Percentiles rank a stretch among this genome's conserved stretches.
Evolutionary conservation across 2,888 invertebrate species (phyloP).

Genomic region (Mesochorus sp.): DNA sequence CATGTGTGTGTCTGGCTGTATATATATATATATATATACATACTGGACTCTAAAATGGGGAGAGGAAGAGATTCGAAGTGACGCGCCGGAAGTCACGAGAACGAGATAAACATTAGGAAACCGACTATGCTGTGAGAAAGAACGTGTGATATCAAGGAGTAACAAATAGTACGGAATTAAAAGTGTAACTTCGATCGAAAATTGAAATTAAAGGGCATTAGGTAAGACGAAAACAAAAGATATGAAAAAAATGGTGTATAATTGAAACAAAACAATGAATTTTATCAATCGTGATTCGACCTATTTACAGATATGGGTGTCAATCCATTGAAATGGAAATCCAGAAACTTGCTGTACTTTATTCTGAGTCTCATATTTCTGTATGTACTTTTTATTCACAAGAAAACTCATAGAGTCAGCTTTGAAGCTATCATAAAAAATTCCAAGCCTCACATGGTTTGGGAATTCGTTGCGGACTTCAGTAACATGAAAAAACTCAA

Average conservation of each 20-base stretch:
- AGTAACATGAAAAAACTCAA: slow-evolving; percentile 88
- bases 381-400: slow-evolving; percentile 73
- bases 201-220: background rate
- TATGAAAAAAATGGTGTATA: background rate
- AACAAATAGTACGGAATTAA: background rate
- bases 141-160: background rate
- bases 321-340: slow-evolving; percentile 80
- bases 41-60: slow-evolving; percentile 15
- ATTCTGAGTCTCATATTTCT: slow-evolving; percentile 65
- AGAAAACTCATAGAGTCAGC: slow-evolving; percentile 70
- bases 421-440: slow-evolving; percentile 83
- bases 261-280: background rate
- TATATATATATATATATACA: background rate
- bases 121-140: slow-evolving; percentile 33
- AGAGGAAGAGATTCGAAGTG: slow-evolving; percentile 48
- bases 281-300: slow-evolving; percentile 23
- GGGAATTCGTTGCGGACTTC: slow-evolving; percentile 91
- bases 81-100: slow-evolving; percentile 53
- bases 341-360: slow-evolving; percentile 69
- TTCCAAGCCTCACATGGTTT: slow-evolving; percentile 85
- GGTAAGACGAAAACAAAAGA: background rate
- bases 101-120: slow-evolving; percentile 52
- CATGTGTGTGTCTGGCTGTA: background rate
- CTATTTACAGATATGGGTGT: slow-evolving; percentile 70
- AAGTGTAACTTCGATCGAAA: background rate